Conservation (phyloP, 2,113 vertebrate genomes). For the Phyllostomus hastatus region DNA sequence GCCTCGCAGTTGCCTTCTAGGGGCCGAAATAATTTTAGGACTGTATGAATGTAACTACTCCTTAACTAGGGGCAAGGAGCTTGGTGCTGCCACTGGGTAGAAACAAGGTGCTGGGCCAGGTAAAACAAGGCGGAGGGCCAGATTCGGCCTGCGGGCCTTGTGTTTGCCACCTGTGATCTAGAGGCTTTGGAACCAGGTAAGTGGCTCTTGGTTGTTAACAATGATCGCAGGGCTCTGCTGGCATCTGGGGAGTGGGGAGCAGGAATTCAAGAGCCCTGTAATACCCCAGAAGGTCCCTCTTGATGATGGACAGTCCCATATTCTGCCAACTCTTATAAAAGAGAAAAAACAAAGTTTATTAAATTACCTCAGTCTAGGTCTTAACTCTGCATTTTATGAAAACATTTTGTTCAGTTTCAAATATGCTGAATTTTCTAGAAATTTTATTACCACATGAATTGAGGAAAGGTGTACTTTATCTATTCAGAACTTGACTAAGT, state of each 20-base stretch:
- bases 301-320: neutral
- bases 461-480: neutral
- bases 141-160: too few relatives aligned
- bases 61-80: too few relatives aligned
- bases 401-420: slow-evolving; percentile 1
- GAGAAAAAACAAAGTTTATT: neutral
- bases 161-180: too few relatives aligned
- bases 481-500: neutral
- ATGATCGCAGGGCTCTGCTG: neutral
- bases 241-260: neutral
- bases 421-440: neutral
- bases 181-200: neutral
- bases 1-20: too few relatives aligned
- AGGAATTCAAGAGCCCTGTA: neutral
- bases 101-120: too few relatives aligned
- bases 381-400: neutral
- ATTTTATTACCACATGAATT: neutral
- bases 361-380: neutral
- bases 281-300: neutral
- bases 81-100: too few relatives aligned
- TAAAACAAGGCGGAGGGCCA: too few relatives aligned
- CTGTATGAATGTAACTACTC: too few relatives aligned
- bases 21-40: too few relatives aligned
- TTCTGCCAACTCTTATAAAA: neutral
- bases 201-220: neutral